These are phyloP conservation scores for Podilymbus podiceps DNA, from an alignment of 2,113 vertebrate species.

Conservation along the genomic window DNA sequence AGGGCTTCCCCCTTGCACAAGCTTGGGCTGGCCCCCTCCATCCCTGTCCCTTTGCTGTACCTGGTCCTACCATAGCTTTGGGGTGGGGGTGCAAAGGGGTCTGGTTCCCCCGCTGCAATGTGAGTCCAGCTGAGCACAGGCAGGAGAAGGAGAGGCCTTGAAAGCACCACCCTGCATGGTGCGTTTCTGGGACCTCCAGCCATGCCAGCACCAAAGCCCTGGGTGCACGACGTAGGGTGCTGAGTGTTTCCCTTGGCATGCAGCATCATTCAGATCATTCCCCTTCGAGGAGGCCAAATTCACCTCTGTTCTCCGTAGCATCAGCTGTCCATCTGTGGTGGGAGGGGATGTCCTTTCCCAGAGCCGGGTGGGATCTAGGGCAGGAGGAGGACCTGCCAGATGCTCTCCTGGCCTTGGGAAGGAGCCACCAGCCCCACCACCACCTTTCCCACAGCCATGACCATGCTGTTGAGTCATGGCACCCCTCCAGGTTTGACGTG, in stretches of 20 bases:
- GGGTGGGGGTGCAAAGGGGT: background rate
- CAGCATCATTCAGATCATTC: background rate
- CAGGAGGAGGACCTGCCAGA: background rate
- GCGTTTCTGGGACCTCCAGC: background rate
- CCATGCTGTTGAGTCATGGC: background rate
- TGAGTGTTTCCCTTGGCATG: background rate
- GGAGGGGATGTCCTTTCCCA: background rate
- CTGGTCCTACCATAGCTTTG: background rate
- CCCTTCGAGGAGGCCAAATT: background rate
- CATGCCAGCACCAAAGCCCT: background rate
- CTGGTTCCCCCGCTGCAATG: background rate
- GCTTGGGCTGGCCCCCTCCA: background rate
- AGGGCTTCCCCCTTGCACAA: background rate
- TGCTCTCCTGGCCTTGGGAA: background rate
- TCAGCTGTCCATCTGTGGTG: background rate
- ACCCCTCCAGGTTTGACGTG: background rate
- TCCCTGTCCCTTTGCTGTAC: background rate
- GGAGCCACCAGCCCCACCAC: background rate
- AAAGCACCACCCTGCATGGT: background rate
- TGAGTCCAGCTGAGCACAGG: background rate
- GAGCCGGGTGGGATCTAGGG: background rate
- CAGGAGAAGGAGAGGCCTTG: background rate
- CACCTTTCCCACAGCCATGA: background rate
- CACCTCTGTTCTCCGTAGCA: background rate
- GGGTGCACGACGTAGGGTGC: background rate